Evolutionary conservation across 2,888 invertebrate genomes (phyloP).

Genomic region (Lithosia quadra): DNA sequence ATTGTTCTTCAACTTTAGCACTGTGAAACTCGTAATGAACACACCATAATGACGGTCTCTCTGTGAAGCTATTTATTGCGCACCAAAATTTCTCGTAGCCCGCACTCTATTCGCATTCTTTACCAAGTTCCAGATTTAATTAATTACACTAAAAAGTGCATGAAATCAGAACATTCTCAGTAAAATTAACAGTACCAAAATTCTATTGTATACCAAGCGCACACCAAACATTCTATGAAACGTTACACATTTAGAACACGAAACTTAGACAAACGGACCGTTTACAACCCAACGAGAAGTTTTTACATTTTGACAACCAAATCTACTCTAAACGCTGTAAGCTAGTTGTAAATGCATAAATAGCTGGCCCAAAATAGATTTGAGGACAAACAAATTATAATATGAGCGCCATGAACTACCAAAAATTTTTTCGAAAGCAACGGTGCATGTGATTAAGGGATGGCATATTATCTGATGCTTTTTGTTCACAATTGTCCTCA

Average conservation of each 20-base stretch:
- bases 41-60: conserved; percentile 75
- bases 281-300: conserved; percentile 53
- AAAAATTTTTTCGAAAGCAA: conserved; percentile 81
- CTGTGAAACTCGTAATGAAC: conserved; percentile 73
- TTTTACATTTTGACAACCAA: conserved; percentile 76
- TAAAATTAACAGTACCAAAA: conserved; percentile 74
- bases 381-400: conserved; percentile 65
- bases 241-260: conserved; percentile 75
- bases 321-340: conserved; percentile 65
- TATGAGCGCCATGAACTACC: conserved; percentile 74
- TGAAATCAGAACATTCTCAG: conserved; percentile 67
- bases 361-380: conserved; percentile 75
- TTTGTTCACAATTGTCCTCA: conserved; percentile 81
- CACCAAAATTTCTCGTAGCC: conserved; percentile 74
- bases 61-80: conserved; percentile 72
- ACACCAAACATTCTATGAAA: conserved; percentile 72
- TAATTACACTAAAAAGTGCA: conserved; percentile 77
- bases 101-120: conserved; percentile 71
- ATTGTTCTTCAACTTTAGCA: conserved; percentile 72
- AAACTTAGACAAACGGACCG: conserved; percentile 51
- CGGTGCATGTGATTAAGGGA: conserved; percentile 87
- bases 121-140: conserved; percentile 71
- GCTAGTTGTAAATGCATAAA: conserved; percentile 73
- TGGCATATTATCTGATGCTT: conserved; percentile 82
- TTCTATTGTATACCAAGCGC: conserved; percentile 69